A percentile compares a stretch with the other conserved stretches of the same genome.
Conservation (phyloP, 2,113 vertebrate genomes). For the Hemiscyllium ocellatum region DNA sequence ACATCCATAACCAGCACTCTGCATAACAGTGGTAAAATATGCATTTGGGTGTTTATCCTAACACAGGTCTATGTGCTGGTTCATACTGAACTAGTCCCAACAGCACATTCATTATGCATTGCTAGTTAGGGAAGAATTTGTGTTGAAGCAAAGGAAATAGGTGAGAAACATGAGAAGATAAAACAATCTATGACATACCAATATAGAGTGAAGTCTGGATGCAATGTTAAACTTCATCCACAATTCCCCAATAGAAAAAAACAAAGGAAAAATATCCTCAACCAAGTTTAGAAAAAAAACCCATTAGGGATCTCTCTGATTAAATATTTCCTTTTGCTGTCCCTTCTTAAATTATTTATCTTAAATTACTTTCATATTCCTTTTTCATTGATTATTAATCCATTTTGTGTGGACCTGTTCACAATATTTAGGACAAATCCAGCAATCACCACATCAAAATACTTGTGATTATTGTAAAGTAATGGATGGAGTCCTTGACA, state of each 20-base stretch:
- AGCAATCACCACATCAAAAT: too few species aligned
- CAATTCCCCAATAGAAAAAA: background rate
- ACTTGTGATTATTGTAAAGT: too few species aligned
- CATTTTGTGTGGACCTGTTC: background rate
- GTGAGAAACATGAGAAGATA: background rate
- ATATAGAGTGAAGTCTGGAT: background rate
- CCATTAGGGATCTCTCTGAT: background rate
- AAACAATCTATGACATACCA: background rate
- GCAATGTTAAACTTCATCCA: background rate
- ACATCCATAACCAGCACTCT: background rate
- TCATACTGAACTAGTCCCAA: background rate
- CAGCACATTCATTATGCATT: background rate
- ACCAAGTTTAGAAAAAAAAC: background rate
- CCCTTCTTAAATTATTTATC: background rate
- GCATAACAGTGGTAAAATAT: background rate
- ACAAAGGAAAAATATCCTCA: background rate
- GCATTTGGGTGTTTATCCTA: background rate
- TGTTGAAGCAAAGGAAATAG: background rate
- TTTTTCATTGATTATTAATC: background rate
- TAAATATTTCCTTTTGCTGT: background rate
- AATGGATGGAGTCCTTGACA: too few species aligned
- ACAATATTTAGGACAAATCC: too few species aligned
- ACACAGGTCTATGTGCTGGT: background rate
- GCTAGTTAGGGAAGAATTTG: background rate
- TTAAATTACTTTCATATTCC: background rate